A percentile compares a stretch with the other conserved stretches of the same genome.
phyloP scores from a whole-genome alignment of 1,140 invertebrate genomes.

The Bilobella aurantiaca region DNA sequence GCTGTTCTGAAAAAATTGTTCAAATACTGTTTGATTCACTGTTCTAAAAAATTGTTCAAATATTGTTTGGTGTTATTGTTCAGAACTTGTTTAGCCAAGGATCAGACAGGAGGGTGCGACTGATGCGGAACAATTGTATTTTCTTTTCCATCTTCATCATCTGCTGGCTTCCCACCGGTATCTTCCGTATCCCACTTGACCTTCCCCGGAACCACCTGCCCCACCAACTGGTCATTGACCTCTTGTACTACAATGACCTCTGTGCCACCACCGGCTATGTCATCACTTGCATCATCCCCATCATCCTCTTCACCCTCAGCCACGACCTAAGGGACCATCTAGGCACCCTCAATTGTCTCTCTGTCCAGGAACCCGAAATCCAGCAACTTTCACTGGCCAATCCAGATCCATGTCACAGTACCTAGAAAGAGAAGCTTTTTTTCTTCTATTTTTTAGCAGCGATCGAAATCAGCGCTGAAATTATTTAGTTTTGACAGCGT shows the following conservation, averaged over 20 bases:
- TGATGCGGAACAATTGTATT: constrained; percentile 25
- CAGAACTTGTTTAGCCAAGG: constrained; percentile 13
- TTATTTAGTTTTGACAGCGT: no score
- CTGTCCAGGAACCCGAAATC: no score
- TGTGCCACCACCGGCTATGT: background rate
- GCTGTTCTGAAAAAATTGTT: no score
- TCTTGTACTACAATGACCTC: background rate
- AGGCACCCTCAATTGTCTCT: background rate
- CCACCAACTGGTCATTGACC: background rate
- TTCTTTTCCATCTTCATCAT: constrained; percentile 24
- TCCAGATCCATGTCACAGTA: no score
- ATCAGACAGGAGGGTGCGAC: constrained; percentile 18
- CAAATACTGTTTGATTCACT: no score
- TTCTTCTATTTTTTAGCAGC: no score
- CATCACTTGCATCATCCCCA: background rate
- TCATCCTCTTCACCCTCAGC: background rate
- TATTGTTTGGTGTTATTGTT: background rate
- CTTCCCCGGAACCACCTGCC: constrained; percentile 5
- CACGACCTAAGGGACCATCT: constrained; percentile 1
- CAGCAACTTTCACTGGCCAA: no score
- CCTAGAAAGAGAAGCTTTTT: no score
- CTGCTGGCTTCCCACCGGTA: constrained; percentile 21
- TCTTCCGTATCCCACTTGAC: constrained; percentile 25
- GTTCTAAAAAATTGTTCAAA: no score
- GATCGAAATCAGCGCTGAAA: no score